A percentile compares a stretch with the other conserved stretches of the same genome.
phyloP scores from a whole-genome alignment of 2,888 invertebrate species.

The Diplazon laetatorius region DNA sequence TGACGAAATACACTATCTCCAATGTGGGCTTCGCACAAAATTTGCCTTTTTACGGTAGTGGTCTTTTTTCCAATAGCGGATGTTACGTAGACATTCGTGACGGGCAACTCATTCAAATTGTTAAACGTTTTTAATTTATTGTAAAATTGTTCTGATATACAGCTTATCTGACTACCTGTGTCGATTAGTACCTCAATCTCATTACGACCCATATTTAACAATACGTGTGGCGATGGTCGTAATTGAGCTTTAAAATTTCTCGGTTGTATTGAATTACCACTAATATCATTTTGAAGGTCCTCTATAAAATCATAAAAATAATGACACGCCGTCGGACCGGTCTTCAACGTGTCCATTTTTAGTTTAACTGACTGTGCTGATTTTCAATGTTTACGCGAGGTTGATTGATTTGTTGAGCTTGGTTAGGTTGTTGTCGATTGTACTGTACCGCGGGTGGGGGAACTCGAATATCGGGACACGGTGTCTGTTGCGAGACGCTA shows the following conservation, averaged over 20 bases:
- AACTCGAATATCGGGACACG: too few species aligned
- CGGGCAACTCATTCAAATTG: not conserved
- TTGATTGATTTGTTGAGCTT: not conserved
- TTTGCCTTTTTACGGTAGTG: not conserved
- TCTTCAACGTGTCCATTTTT: constrained; percentile 2
- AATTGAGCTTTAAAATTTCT: not conserved
- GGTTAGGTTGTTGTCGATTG: not conserved
- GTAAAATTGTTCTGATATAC: constrained; percentile 8
- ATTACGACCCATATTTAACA: too few species aligned
- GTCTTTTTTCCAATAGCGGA: not conserved
- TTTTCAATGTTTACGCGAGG: not conserved
- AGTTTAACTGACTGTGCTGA: constrained; percentile 30
- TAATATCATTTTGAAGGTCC: constrained; percentile 18
- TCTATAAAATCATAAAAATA: constrained; percentile 30
- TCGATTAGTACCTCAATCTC: not conserved
- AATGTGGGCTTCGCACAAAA: not conserved
- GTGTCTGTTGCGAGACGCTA: too few species aligned
- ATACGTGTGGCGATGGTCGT: constrained; percentile 2
- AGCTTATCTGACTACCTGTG: constrained; percentile 8
- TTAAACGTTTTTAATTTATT: not conserved
- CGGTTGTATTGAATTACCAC: not conserved
- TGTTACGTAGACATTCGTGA: not conserved
- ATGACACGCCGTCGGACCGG: constrained; percentile 29
- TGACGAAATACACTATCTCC: constrained; percentile 47
- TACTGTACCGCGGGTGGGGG: not conserved